A percentile compares a stretch with the other conserved stretches of the same genome.
Evolutionary conservation across 37 sponge, comb jelly and placozoan species (phyloP).

Genomic region (Mnemiopsis leidyi): DNA sequence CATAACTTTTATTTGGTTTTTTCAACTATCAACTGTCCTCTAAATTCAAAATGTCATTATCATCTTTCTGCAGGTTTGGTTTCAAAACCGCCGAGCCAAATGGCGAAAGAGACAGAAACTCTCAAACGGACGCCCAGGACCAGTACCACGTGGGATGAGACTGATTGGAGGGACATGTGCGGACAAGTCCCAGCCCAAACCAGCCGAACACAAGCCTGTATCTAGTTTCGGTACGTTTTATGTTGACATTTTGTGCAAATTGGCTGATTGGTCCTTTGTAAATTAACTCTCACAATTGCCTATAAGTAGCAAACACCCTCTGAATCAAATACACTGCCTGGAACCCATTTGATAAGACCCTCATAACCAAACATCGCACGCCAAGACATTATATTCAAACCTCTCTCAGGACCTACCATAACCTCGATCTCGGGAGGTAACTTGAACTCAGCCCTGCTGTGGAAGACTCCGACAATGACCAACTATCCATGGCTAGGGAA

Average conservation of each 20-base stretch:
- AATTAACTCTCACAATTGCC: too few relatives aligned
- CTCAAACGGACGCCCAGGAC: slow-evolving; percentile 10
- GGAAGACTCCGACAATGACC: neutral
- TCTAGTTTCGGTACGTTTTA: neutral
- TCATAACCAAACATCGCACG: too few relatives aligned
- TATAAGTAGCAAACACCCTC: too few relatives aligned
- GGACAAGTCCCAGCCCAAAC: neutral
- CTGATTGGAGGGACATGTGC: slow-evolving; percentile 35
- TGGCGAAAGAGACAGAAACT: slow-evolving; percentile 26
- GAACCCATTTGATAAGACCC: too few relatives aligned
- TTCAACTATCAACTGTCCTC: too few relatives aligned
- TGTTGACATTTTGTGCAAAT: too few relatives aligned
- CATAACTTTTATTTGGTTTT: too few relatives aligned
- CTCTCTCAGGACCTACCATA: neutral
- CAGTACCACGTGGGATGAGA: slow-evolving; percentile 16
- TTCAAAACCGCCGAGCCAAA: slow-evolving; percentile 24
- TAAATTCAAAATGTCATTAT: too few relatives aligned
- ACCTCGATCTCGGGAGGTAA: neutral
- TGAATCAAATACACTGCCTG: too few relatives aligned
- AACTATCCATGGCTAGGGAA: neutral
- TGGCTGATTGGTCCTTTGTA: too few relatives aligned
- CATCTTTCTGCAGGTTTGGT: slow-evolving; percentile 15
- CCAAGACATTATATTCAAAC: too few relatives aligned
- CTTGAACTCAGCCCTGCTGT: neutral
- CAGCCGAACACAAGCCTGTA: neutral